Evolutionary conservation across 2,797 vertebrate genomes (phyloP), one percentile per base, ranked within the genome.

Genomic region (Crocodylus rhombifer): DNA sequence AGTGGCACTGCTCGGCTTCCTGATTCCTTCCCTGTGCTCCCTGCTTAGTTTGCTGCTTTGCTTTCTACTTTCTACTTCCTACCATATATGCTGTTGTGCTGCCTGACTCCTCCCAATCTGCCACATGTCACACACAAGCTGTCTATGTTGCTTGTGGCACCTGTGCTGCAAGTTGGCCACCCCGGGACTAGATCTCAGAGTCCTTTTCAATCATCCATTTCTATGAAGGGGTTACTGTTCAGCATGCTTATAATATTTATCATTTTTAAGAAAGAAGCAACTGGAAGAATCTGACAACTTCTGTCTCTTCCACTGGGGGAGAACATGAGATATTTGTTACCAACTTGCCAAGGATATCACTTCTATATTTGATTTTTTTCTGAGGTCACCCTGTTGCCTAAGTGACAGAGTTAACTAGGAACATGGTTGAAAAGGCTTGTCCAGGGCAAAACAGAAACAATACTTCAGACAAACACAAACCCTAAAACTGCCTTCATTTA

Each of bases 221-320:
- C 42, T 51, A 88, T 79, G 63, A 4, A 13, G 25, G 21, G 36
- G 36, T 71, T 23, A 73, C 8, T 71, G 69, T 25, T 73, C 36
- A 9, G 36, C 51, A 4, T 9, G 4, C 69, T 73, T 51, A 73
- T 51, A 51, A 73, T 73, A 51, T 10, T 73, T 51, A 7, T 73
- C 36, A 26, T 51, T 73, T 51, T 73, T 16, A 10, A 73, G 51
- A 73, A 73, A 73, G 36, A 73, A 73, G 21, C 26, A 7, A 73
- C 15, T 16, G 91, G 73, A 28, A 95, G 89, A 69, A 90, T n/a
- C 73, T 90, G 12, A 90, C 17, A 91, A 79, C 28, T 86, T 88
- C 51, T 4, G 6, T 26, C 42, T 42, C 61, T 82, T 90, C 16
- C 61, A 69, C 80, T 74, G 56, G 26, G 51, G 92, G 17, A 93